These are phyloP conservation scores for Lophochroa leadbeateri DNA, from an alignment of 2,113 vertebrate species.

Conservation along the genomic window DNA sequence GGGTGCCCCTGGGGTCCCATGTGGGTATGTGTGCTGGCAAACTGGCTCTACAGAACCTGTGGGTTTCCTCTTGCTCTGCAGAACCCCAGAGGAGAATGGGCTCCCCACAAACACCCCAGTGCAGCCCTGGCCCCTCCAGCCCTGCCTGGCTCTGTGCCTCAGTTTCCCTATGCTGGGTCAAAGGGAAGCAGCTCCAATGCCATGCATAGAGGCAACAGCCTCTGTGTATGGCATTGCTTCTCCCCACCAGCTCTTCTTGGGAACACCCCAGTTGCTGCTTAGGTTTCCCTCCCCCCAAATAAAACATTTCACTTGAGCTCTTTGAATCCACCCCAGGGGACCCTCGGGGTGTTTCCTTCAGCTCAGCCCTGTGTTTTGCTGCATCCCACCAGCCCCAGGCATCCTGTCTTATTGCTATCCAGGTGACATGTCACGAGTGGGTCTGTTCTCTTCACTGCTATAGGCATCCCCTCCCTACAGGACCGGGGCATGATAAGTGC, in stretches of 20 bases:
- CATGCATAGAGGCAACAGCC: rapidly evolving
- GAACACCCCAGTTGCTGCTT: neutral
- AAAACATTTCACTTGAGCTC: neutral
- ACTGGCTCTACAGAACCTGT: rapidly evolving
- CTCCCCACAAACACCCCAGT: neutral
- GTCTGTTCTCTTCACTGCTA: neutral
- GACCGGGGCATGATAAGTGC: rapidly evolving
- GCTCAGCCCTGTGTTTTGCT: neutral
- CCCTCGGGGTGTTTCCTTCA: neutral
- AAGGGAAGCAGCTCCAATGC: neutral
- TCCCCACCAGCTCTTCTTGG: neutral
- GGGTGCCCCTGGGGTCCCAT: rapidly evolving
- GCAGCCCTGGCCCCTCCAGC: neutral
- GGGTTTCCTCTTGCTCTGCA: neutral
- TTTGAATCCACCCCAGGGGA: rapidly evolving
- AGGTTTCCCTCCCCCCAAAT: neutral
- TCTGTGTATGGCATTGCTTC: neutral
- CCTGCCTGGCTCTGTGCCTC: neutral
- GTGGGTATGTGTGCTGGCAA: rapidly evolving
- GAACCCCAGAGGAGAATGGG: neutral
- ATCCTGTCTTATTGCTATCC: no score
- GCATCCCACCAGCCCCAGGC: neutral
- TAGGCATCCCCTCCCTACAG: neutral
- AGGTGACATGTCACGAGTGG: neutral
- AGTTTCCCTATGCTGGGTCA: rapidly evolving